Conservation (phyloP, 2,113 vertebrate species). For the Aphelocoma coerulescens region DNA sequence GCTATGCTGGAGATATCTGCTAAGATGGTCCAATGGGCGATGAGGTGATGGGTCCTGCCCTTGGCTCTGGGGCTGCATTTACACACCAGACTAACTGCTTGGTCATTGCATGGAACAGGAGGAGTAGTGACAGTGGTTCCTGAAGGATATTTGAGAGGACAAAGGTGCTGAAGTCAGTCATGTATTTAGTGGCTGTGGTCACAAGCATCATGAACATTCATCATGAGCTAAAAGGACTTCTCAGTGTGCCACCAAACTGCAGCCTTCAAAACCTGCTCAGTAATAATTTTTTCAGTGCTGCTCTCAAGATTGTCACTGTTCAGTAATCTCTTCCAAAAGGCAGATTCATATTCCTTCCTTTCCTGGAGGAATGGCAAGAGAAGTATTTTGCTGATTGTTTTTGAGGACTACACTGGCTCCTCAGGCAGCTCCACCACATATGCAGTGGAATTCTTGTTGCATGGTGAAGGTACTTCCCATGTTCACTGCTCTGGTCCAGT, state of each 20-base stretch:
- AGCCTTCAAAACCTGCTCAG: neutral
- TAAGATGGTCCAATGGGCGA: neutral
- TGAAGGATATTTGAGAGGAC: neutral
- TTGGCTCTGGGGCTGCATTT: neutral
- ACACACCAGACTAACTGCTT: neutral
- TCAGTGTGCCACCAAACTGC: neutral
- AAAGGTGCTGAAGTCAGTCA: neutral
- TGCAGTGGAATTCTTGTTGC: neutral
- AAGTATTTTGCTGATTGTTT: neutral
- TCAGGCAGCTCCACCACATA: neutral
- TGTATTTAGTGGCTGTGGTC: neutral
- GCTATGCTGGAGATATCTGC: neutral
- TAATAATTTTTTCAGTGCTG: neutral
- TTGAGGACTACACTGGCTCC: neutral
- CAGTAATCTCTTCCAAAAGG: neutral
- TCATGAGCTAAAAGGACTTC: neutral
- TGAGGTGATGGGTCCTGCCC: neutral
- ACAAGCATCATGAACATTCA: neutral
- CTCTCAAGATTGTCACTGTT: neutral
- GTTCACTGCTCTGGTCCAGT: neutral
- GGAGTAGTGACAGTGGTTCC: neutral
- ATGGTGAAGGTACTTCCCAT: rapidly evolving
- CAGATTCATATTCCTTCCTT: neutral
- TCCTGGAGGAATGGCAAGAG: neutral
- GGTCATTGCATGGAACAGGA: neutral